These are phyloP conservation scores for Caenorhabditis sp. DNA, from an alignment of 2,888 invertebrate species.

Conservation along the genomic window DNA sequence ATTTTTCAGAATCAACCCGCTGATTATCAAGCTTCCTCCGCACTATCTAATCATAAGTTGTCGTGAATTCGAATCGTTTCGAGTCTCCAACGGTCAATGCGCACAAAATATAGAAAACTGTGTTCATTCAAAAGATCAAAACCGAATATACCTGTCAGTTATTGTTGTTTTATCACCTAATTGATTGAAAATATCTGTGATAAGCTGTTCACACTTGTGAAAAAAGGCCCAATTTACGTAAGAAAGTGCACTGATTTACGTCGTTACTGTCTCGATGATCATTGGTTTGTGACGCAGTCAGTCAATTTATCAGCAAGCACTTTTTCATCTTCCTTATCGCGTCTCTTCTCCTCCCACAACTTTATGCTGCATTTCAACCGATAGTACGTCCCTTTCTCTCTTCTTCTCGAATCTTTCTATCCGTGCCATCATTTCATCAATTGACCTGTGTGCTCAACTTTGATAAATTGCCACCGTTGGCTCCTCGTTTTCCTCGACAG, in stretches of 20 bases:
- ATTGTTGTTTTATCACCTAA: constrained; percentile 26
- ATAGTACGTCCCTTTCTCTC: constrained; percentile 20
- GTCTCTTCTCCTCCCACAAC: constrained; percentile 26
- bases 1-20: background rate
- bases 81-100: background rate
- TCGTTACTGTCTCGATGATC: constrained; percentile 47
- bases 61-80: background rate
- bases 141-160: background rate
- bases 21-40: constrained; percentile 11
- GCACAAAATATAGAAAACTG: constrained; percentile 29
- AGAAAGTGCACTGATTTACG: constrained; percentile 58
- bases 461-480: constrained; percentile 42
- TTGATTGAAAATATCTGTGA: constrained; percentile 31
- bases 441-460: constrained; percentile 57
- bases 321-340: constrained; percentile 33
- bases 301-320: constrained; percentile 47
- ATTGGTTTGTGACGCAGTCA: constrained; percentile 61
- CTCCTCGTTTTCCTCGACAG: constrained; percentile 11
- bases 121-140: constrained; percentile 45
- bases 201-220: constrained; percentile 35
- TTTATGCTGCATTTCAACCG: constrained; percentile 14
- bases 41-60: constrained; percentile 8
- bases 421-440: constrained; percentile 24
- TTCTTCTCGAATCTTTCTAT: constrained; percentile 20
- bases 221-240: constrained; percentile 48